These are phyloP conservation scores for Eupithecia tripunctaria DNA, from an alignment of 2,888 invertebrate genomes.

Conservation along the genomic window DNA sequence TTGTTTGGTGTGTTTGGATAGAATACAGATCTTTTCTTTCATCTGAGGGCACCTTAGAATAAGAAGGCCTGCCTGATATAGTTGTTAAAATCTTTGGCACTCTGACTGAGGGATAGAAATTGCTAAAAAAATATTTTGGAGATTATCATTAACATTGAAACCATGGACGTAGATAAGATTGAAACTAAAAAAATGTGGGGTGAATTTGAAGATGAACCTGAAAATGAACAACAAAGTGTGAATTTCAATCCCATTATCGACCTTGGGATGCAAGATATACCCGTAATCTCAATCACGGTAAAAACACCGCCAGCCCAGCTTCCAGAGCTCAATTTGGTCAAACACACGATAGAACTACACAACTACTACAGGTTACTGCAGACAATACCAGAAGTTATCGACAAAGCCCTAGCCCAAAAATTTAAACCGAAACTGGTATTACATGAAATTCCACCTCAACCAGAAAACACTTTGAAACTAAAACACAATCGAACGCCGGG, in stretches of 20 bases:
- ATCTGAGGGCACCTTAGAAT: too few species aligned
- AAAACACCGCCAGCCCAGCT: slow-evolving; percentile 78
- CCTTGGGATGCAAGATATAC: slow-evolving; percentile 80
- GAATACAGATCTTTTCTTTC: too few species aligned
- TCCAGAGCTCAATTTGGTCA: slow-evolving; percentile 75
- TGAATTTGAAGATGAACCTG: slow-evolving; percentile 69
- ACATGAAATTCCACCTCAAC: slow-evolving; percentile 69
- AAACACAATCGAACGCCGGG: slow-evolving; percentile 70
- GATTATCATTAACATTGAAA: not conserved
- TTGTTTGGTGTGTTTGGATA: too few species aligned
- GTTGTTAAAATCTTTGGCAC: too few species aligned
- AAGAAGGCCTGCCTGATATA: too few species aligned
- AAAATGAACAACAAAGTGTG: slow-evolving; percentile 73
- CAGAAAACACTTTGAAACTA: slow-evolving; percentile 54
- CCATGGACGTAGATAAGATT: too few species aligned
- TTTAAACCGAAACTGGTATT: slow-evolving; percentile 71
- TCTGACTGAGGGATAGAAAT: too few species aligned
- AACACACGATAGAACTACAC: slow-evolving; percentile 77
- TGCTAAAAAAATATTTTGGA: not conserved
- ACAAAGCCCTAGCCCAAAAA: slow-evolving; percentile 46
- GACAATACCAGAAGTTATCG: slow-evolving; percentile 66
- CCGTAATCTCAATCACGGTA: slow-evolving; percentile 77
- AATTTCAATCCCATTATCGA: slow-evolving; percentile 82
- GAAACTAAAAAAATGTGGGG: slow-evolving; percentile 74
- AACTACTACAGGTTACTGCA: slow-evolving; percentile 67